Conservation (phyloP, 2,797 vertebrate species). For the Macropus fuliginosus region DNA sequence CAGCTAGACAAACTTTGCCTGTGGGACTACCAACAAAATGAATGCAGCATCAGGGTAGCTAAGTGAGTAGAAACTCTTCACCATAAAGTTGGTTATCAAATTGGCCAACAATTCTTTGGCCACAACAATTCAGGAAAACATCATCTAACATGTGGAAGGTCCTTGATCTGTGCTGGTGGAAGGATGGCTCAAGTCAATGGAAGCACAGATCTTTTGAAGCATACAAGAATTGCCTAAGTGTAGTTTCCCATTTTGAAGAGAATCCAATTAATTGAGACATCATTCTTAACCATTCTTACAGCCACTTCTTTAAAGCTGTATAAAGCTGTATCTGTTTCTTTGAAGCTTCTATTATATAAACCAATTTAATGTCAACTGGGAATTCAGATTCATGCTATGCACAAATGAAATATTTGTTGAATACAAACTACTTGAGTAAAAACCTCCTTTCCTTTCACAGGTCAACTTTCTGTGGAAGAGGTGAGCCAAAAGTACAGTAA, state of each 20-base stretch:
- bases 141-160: not conserved
- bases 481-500: slow-evolving; percentile 80
- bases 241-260: slow-evolving; percentile 51
- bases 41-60: not conserved
- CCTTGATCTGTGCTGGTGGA: not conserved
- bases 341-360: slow-evolving; percentile 65
- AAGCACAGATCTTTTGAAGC: not conserved
- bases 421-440: slow-evolving; percentile 79
- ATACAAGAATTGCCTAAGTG: not conserved
- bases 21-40: not conserved
- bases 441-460: slow-evolving; percentile 82
- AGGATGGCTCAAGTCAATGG: not conserved
- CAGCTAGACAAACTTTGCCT: not conserved
- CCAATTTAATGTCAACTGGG: slow-evolving; percentile 76
- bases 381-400: slow-evolving; percentile 78
- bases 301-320: slow-evolving; percentile 53
- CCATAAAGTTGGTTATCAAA: not conserved
- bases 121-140: not conserved
- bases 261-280: slow-evolving; percentile 13
- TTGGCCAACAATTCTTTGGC: not conserved
- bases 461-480: slow-evolving; percentile 78
- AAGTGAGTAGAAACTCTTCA: not conserved
- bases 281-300: slow-evolving; percentile 12
- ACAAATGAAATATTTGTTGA: slow-evolving; percentile 80
- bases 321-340: slow-evolving; percentile 24